Conservation (phyloP, 2,113 vertebrate genomes). For the Ciconia boyciana region DNA sequence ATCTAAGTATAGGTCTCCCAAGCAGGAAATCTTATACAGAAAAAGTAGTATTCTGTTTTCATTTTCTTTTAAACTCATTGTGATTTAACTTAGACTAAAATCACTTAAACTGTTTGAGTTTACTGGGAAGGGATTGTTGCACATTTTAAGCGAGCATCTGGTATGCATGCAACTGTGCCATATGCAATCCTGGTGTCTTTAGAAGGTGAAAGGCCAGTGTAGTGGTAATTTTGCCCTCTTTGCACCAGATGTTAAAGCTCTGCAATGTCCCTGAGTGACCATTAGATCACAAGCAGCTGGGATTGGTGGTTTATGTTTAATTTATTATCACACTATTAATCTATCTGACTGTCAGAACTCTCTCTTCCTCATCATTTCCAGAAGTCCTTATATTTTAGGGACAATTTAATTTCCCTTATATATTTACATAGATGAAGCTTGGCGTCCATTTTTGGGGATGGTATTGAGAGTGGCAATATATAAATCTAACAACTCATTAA, state of each 20-base stretch:
- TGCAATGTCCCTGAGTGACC: constrained; percentile 47
- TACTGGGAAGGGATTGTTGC: background rate
- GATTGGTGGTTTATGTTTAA: constrained; percentile 62
- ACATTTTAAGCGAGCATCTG: constrained; percentile 25
- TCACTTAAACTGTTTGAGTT: background rate
- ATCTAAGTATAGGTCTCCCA: background rate
- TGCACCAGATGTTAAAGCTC: constrained; percentile 64
- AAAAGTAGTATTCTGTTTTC: background rate
- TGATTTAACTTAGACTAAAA: background rate
- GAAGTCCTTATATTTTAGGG: background rate
- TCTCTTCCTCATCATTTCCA: constrained; percentile 27
- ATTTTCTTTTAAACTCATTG: background rate
- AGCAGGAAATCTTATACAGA: background rate
- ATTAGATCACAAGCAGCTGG: constrained; percentile 46
- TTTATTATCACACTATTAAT: constrained; percentile 62
- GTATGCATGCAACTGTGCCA: background rate
- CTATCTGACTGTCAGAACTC: constrained; percentile 16
- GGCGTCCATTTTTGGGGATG: background rate
- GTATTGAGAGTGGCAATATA: background rate
- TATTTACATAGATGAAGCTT: background rate
- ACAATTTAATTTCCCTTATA: background rate
- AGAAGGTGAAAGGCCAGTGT: constrained; percentile 60
- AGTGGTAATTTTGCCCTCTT: constrained; percentile 62
- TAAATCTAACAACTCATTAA: background rate
- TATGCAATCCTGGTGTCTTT: constrained; percentile 16